These are phyloP conservation scores for Bergia puertoricense DNA, from an alignment of 92 coral and sea anemone genomes.

Conservation along the genomic window DNA sequence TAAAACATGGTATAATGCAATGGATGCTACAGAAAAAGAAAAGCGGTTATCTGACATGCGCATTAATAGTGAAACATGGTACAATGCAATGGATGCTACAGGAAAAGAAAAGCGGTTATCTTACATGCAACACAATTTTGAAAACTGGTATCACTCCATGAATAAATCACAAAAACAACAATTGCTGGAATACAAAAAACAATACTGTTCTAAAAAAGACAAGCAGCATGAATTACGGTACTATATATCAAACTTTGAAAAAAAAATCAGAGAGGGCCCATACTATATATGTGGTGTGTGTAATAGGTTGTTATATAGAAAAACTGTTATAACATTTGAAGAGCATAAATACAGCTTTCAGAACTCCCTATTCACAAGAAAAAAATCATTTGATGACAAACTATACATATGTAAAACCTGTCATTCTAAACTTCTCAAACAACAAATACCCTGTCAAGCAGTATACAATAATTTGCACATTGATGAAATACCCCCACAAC, in stretches of 20 bases:
- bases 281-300: conserved; percentile 33
- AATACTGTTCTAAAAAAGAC: conserved; percentile 35
- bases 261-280: conserved; percentile 31
- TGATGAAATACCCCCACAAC: too few species aligned
- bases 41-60: conserved; percentile 10
- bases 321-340: conserved; percentile 10
- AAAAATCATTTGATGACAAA: neutral
- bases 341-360: conserved; percentile 31
- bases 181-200: too few species aligned
- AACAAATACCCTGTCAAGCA: too few species aligned
- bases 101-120: conserved; percentile 23
- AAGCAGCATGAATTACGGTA: conserved; percentile 30
- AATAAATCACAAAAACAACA: too few species aligned
- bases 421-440: too few species aligned
- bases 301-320: conserved; percentile 1
- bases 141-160: conserved; percentile 29
- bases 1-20: neutral
- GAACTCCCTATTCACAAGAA: conserved; percentile 7
- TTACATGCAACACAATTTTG: neutral
- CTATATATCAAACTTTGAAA: conserved; percentile 32
- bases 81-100: conserved; percentile 13
- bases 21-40: conserved; percentile 3
- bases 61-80: conserved; percentile 13
- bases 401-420: neutral
- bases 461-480: too few species aligned